Evolutionary conservation across 2,113 vertebrate species (phyloP).

Genomic region (Semnopithecus entellus): DNA sequence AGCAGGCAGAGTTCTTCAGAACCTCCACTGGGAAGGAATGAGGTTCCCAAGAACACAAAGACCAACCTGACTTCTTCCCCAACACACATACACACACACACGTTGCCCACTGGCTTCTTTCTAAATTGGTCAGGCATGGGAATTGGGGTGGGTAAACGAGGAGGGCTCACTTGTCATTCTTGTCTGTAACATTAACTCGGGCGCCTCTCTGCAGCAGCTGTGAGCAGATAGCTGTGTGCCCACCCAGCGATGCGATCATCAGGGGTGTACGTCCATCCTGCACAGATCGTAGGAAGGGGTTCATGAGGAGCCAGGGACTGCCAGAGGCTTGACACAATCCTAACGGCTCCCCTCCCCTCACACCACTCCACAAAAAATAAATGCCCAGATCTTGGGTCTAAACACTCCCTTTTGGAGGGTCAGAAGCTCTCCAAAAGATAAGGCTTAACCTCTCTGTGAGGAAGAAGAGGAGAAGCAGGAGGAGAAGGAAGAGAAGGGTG

Average conservation of each 20-base stretch:
- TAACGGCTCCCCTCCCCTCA: background rate
- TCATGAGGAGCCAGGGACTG: background rate
- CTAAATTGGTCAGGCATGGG: background rate
- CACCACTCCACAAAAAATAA: background rate
- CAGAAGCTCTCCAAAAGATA: background rate
- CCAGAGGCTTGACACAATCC: background rate
- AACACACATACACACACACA: background rate
- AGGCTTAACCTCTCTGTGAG: background rate
- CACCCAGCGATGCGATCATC: constrained; percentile 82
- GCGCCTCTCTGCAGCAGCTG: constrained; percentile 84
- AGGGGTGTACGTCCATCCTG: constrained; percentile 84
- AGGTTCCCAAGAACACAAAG: background rate
- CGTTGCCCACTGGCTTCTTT: background rate
- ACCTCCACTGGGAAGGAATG: background rate
- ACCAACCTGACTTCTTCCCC: background rate
- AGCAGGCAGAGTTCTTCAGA: background rate
- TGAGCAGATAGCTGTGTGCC: constrained; percentile 80
- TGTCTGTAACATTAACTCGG: constrained; percentile 73
- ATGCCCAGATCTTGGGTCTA: background rate
- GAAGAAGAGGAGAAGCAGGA: background rate
- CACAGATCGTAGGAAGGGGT: background rate
- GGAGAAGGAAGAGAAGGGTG: background rate
- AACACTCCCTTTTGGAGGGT: background rate
- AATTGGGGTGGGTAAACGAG: background rate
- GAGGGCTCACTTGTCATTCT: constrained; percentile 81